A percentile compares a stretch with the other conserved stretches of the same genome.
Evolutionary conservation across 2,888 invertebrate genomes (phyloP).

Genomic region (Caradrina clavipalpis): DNA sequence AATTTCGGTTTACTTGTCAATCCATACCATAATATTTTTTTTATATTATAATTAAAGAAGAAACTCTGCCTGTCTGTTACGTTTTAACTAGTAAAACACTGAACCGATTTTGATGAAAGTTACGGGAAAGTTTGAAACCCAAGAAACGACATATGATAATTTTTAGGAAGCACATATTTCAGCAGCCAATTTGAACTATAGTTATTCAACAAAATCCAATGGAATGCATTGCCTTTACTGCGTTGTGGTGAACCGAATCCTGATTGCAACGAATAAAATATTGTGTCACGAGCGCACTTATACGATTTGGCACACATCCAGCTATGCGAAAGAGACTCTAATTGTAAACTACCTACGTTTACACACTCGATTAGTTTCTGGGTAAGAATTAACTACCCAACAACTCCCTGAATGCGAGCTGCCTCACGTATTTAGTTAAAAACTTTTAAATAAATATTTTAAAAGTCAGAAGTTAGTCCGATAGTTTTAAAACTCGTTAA

Average conservation of each 20-base stretch:
- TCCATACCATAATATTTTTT: too few relatives aligned
- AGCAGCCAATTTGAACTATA: too few relatives aligned
- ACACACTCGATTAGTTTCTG: constrained; percentile 45
- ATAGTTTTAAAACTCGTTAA: constrained; percentile 8
- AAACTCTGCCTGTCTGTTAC: too few relatives aligned
- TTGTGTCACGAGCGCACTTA: constrained; percentile 32
- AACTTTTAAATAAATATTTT: constrained; percentile 32
- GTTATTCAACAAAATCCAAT: constrained; percentile 14
- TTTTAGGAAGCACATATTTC: background rate
- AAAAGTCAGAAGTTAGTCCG: background rate
- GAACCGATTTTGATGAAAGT: too few relatives aligned
- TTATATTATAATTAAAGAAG: too few relatives aligned
- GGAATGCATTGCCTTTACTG: constrained; percentile 8
- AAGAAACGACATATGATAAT: too few relatives aligned
- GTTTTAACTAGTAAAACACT: too few relatives aligned
- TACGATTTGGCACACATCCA: constrained; percentile 40
- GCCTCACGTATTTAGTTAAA: constrained; percentile 13
- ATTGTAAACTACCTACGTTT: constrained; percentile 37
- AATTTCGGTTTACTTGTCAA: background rate
- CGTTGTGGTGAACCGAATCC: constrained; percentile 21
- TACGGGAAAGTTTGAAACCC: too few relatives aligned
- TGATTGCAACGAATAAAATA: constrained; percentile 41
- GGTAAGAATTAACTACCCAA: constrained; percentile 37
- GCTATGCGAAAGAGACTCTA: constrained; percentile 43
- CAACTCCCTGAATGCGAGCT: background rate